Base-by-base conservation (phyloP, 2,888 invertebrate species). In the Stegana nigrithorax region DNA sequence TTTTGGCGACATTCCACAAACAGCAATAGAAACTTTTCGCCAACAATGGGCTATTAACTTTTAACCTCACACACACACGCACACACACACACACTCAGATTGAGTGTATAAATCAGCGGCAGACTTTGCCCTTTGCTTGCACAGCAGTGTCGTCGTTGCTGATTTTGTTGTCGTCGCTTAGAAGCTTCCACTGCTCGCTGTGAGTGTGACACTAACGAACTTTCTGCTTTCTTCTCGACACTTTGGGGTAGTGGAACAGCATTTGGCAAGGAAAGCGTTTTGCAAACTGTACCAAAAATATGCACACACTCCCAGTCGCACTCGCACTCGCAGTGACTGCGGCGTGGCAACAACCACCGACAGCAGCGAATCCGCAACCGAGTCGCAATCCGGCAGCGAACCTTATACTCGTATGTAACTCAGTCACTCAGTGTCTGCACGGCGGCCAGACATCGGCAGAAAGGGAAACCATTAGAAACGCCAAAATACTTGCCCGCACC, bases 381-480 rank as follows among this genome's bases (percentile, higher is more conserved):
- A 29, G 21, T 55, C 5, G n/a, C n/a, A n/a, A n/a, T n/a, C n/a
- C n/a, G n/a, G n/a, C n/a, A n/a, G n/a, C n/a, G n/a, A n/a, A n/a
- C n/a, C n/a, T n/a, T n/a, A n/a, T n/a, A n/a, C n/a, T n/a, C n/a
- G n/a, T 39, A 39, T 39, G 5, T n/a, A 53, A 64, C 57, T n/a
- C 2, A 61, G 67, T 47, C 4, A 23, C 21, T 47, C 8, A 23
- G 47, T 36, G 36, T 32, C 10, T 25, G 6, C n/a, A n/a, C n/a
- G n/a, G n/a, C 5, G 36, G 63, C 69, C 80, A 83, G 83, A 83
- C 83, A 77, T 69, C 73, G 73, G 81, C 71, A 83, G 83, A 83
- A 83, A 83, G 83, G 82, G 83, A 83, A 83, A 83, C 68, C 75
- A 73, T 72, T 67, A 65, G 66, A 76, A 12, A 23, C 25, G 7